Evolutionary conservation across 1,140 invertebrate species (phyloP).

Genomic region (Drosophila tropicalis): DNA sequence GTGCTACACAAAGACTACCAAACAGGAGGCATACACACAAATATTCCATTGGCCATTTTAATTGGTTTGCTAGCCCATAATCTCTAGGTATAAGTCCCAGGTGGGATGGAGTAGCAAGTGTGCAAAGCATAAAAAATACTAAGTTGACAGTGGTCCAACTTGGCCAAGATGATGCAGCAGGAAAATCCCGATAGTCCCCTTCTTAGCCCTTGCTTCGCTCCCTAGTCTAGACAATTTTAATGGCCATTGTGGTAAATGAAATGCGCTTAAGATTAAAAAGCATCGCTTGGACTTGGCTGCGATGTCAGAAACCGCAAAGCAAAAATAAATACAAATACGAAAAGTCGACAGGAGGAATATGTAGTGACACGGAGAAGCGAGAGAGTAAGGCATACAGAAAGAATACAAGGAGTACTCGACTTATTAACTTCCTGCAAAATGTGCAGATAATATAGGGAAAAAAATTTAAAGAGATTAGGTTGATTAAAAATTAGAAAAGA

Average conservation of each 20-base stretch:
- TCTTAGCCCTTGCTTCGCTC: not conserved
- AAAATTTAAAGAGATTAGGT: too few relatives aligned
- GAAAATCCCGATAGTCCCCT: not conserved
- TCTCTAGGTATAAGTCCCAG: conserved; percentile 64
- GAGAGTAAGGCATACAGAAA: not conserved
- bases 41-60: conserved; percentile 70
- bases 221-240: conserved; percentile 61
- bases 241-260: conserved; percentile 74
- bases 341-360: conserved; percentile 25
- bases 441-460: too few relatives aligned
- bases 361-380: not conserved
- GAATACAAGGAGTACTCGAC: conserved; percentile 2
- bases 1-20: not conserved
- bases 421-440: not conserved
- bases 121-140: conserved; percentile 38
- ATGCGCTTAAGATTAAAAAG: conserved; percentile 79
- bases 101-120: conserved; percentile 34
- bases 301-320: conserved; percentile 71
- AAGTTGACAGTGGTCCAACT: conserved; percentile 41
- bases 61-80: conserved; percentile 75
- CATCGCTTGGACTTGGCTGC: conserved; percentile 49
- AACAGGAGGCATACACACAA: not conserved
- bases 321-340: conserved; percentile 71
- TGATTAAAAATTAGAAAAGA: too few relatives aligned
- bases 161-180: conserved; percentile 5